Percentiles rank a stretch among this genome's conserved stretches.
Conservation (phyloP, 2,113 vertebrate genomes). For the Sylvilagus bachmani region DNA sequence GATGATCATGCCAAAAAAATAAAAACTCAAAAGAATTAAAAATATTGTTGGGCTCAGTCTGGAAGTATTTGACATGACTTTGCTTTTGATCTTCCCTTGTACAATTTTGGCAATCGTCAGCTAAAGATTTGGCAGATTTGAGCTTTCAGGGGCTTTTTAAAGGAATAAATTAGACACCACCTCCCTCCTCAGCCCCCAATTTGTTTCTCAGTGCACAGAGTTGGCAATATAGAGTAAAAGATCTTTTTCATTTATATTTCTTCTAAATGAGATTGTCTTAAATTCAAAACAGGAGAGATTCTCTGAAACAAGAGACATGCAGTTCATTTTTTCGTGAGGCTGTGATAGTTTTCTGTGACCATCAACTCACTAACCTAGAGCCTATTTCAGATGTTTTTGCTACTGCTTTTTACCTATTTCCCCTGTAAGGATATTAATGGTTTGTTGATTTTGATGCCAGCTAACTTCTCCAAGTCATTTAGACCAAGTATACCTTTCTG, state of each 20-base stretch:
- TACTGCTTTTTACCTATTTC: slow-evolving; percentile 67
- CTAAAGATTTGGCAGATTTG: slow-evolving; percentile 29
- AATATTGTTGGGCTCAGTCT: background rate
- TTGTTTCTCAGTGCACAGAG: slow-evolving; percentile 60
- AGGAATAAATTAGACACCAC: slow-evolving; percentile 1
- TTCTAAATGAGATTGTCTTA: slow-evolving; percentile 39
- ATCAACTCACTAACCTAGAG: background rate
- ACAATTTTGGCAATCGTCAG: slow-evolving; percentile 36
- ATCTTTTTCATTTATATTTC: slow-evolving; percentile 59
- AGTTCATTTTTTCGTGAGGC: background rate
- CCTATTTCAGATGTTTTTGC: slow-evolving; percentile 49
- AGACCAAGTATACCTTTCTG: slow-evolving; percentile 36
- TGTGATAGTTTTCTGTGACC: slow-evolving; percentile 11
- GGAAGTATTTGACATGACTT: slow-evolving; percentile 33
- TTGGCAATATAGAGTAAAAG: slow-evolving; percentile 5
- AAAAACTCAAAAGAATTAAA: slow-evolving; percentile 25
- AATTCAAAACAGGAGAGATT: slow-evolving; percentile 41
- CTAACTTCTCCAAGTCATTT: slow-evolving; percentile 43
- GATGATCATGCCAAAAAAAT: background rate
- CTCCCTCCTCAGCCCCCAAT: background rate
- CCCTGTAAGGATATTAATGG: slow-evolving; percentile 49
- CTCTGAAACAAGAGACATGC: slow-evolving; percentile 53
- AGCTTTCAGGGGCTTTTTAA: slow-evolving; percentile 21
- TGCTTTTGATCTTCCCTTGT: background rate
- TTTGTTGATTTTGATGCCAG: slow-evolving; percentile 39